phyloP scores from a whole-genome alignment of 2,888 invertebrate genomes.

The Oithona nana region DNA sequence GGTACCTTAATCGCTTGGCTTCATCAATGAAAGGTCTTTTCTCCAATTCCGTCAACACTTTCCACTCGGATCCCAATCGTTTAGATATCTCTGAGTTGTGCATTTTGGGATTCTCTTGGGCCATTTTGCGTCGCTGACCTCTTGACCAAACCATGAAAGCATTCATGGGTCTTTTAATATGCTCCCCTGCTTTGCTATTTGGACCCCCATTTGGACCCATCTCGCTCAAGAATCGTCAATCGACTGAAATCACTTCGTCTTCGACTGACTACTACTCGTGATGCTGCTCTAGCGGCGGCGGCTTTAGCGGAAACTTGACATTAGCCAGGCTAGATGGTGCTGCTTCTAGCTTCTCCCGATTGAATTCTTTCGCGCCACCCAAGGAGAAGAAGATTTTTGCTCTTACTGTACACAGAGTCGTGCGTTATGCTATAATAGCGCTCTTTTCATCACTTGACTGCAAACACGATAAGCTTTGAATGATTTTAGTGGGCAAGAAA shows the following conservation, averaged over 20 bases:
- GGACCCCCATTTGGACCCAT: background rate
- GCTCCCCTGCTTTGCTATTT: constrained; percentile 8
- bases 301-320: background rate
- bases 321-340: too few relatives aligned
- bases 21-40: constrained; percentile 21
- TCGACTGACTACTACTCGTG: too few relatives aligned
- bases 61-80: constrained; percentile 21
- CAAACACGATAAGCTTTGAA: too few relatives aligned
- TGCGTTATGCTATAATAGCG: too few relatives aligned
- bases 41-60: constrained; percentile 20
- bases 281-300: background rate
- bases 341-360: too few relatives aligned
- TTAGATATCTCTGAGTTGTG: constrained; percentile 23
- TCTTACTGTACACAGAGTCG: too few relatives aligned
- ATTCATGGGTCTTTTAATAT: constrained; percentile 22
- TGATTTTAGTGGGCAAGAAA: too few relatives aligned
- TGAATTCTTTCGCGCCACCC: too few relatives aligned
- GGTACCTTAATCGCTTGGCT: constrained; percentile 20
- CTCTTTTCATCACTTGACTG: too few relatives aligned
- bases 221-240: background rate
- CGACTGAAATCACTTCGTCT: too few relatives aligned
- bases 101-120: constrained; percentile 22
- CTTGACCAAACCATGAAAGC: constrained; percentile 23
- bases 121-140: constrained; percentile 22
- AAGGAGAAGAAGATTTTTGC: too few relatives aligned